Conservation (phyloP, 2,888 invertebrate species). For the Alentia gelatinosa region DNA sequence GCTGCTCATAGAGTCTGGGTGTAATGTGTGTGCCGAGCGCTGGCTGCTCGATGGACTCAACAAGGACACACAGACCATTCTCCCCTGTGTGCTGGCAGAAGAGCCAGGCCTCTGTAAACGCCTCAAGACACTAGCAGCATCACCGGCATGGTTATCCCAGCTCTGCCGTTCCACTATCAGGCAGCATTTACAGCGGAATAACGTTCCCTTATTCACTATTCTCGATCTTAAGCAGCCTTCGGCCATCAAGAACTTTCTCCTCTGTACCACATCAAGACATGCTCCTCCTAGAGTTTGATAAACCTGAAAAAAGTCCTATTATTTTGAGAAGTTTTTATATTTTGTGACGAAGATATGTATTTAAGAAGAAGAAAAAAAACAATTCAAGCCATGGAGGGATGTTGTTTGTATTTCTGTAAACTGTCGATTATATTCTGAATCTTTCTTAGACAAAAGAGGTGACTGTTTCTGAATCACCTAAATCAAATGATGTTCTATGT, state of each 20-base stretch:
- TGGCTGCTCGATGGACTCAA: not conserved
- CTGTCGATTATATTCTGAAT: no score
- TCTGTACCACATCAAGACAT: not conserved
- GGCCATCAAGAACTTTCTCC: slow-evolving; percentile 15
- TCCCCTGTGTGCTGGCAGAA: not conserved
- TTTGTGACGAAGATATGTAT: no score
- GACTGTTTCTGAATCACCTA: no score
- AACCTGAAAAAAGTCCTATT: no score
- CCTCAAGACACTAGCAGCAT: not conserved
- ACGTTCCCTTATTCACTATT: not conserved
- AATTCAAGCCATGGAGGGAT: no score
- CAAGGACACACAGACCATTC: not conserved
- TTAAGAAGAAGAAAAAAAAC: no score
- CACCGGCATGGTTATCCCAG: slow-evolving; percentile 12
- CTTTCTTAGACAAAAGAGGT: no score
- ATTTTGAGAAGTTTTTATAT: no score
- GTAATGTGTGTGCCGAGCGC: not conserved
- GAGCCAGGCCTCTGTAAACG: not conserved
- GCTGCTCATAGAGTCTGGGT: not conserved
- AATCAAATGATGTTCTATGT: no score
- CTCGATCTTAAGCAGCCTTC: slow-evolving; percentile 27
- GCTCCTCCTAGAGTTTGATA: no score
- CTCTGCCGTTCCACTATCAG: not conserved
- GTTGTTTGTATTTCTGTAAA: no score
- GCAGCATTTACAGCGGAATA: not conserved